Percentiles rank a stretch among this genome's conserved stretches.
phyloP scores from a whole-genome alignment of 1,140 invertebrate species.

The Armadillidium nasatum region DNA sequence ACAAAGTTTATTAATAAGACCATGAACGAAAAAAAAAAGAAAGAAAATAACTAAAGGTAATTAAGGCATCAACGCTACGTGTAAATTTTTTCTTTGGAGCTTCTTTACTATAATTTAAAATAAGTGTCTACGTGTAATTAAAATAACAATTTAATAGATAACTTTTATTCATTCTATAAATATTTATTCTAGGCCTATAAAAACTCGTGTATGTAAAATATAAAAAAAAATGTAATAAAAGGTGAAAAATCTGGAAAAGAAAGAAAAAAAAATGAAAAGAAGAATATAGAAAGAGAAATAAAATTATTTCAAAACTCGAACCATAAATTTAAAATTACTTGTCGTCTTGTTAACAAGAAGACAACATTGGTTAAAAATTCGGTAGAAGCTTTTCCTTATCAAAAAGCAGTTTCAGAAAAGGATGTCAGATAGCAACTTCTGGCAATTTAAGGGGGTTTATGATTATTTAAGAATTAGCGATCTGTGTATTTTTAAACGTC shows the following conservation, averaged over 20 bases:
- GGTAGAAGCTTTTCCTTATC: background rate
- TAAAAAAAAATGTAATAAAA: background rate
- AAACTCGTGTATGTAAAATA: background rate
- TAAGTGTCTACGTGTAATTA: too few relatives aligned
- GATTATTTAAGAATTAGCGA: too few relatives aligned
- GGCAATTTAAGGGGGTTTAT: too few relatives aligned
- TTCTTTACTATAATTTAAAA: background rate
- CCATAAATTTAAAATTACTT: constrained; percentile 3
- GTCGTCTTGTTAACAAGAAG: background rate
- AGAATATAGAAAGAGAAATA: background rate
- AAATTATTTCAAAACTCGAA: background rate
- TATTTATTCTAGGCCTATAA: too few relatives aligned
- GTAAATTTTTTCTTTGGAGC: background rate
- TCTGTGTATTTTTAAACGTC: too few relatives aligned
- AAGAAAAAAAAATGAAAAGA: background rate
- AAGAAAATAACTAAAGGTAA: background rate
- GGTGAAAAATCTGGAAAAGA: background rate
- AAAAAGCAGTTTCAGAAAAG: background rate
- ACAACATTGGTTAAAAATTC: background rate
- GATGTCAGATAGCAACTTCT: too few relatives aligned
- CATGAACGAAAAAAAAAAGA: too few relatives aligned
- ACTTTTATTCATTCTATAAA: too few relatives aligned
- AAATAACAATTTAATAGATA: too few relatives aligned
- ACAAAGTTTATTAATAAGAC: constrained; percentile 12
- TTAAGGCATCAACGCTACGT: background rate